A percentile compares a stretch with the other conserved stretches of the same genome.
These are phyloP conservation scores for Caenorhabditis inopinata DNA, from an alignment of 1,140 invertebrate genomes.

Conservation along the genomic window DNA sequence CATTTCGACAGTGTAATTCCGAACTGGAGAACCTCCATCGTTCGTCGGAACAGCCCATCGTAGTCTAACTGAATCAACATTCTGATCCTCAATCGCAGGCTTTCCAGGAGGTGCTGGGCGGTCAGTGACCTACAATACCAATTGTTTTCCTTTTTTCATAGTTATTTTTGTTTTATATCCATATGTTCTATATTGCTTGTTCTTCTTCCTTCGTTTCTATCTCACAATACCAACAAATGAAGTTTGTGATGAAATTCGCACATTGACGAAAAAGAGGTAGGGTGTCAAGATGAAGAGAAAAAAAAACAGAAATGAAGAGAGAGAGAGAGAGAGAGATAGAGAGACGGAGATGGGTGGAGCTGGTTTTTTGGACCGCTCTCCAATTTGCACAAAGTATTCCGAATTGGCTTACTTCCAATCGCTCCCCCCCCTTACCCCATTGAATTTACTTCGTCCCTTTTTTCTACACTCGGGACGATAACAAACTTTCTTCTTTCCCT, in stretches of 20 bases:
- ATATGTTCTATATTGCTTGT: neutral
- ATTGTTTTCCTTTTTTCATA: neutral
- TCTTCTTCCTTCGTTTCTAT: neutral
- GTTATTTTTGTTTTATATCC: neutral
- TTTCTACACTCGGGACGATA: neutral
- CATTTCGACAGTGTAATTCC: conserved; percentile 47
- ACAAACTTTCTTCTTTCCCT: conserved; percentile 22
- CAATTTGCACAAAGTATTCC: conserved; percentile 34
- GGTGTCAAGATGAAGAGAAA: conserved; percentile 24
- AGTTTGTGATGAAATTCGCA: conserved; percentile 29
- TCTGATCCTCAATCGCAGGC: conserved; percentile 48
- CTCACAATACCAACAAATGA: conserved; percentile 34
- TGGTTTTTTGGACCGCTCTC: conserved; percentile 25
- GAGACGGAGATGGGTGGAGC: too few relatives aligned
- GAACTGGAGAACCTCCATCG: conserved; percentile 47
- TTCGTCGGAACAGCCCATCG: conserved; percentile 40
- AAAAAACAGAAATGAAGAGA: neutral
- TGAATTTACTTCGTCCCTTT: conserved; percentile 28
- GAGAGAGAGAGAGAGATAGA: conserved; percentile 5
- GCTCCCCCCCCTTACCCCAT: too few relatives aligned
- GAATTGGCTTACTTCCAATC: conserved; percentile 34
- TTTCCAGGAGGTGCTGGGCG: conserved; percentile 46
- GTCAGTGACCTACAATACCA: conserved; percentile 44
- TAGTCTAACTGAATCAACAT: conserved; percentile 45
- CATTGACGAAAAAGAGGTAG: neutral